A percentile compares a stretch with the other conserved stretches of the same genome.
Conservation (phyloP, 2,797 vertebrate genomes). For the Melopsittacus undulatus region DNA sequence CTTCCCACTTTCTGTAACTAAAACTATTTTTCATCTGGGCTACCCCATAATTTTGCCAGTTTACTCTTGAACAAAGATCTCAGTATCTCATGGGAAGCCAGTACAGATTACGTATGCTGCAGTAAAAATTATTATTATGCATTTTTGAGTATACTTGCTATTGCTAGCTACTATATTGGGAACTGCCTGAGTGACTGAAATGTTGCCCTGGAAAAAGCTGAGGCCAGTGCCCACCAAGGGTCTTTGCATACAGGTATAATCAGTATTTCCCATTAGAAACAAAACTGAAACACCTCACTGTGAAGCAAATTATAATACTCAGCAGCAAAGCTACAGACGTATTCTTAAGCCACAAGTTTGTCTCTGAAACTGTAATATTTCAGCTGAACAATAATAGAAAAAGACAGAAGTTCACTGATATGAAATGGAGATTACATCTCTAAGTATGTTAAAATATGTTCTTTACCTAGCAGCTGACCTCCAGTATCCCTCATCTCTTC, state of each 20-base stretch:
- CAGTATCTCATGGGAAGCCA: background rate
- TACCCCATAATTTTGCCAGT: background rate
- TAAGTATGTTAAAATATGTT: background rate
- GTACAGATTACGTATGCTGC: background rate
- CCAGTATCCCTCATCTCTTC: background rate
- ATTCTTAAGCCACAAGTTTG: background rate
- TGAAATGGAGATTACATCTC: background rate
- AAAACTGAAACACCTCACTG: background rate
- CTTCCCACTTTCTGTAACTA: background rate
- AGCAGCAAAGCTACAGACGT: background rate
- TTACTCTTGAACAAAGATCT: background rate
- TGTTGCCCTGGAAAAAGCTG: background rate
- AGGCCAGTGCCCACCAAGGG: background rate
- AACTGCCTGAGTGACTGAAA: background rate
- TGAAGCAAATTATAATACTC: background rate
- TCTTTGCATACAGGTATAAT: background rate
- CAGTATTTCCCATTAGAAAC: background rate
- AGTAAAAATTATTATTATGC: background rate
- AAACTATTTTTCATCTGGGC: background rate
- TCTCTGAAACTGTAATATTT: background rate
- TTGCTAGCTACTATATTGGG: background rate
- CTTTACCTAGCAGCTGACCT: background rate
- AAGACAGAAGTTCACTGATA: background rate
- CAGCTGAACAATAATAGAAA: background rate
- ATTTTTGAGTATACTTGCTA: background rate